Percentiles rank a stretch among this genome's conserved stretches.
Evolutionary conservation across 2,888 invertebrate genomes (phyloP).

Genomic region (Taphrorychus bicolor): DNA sequence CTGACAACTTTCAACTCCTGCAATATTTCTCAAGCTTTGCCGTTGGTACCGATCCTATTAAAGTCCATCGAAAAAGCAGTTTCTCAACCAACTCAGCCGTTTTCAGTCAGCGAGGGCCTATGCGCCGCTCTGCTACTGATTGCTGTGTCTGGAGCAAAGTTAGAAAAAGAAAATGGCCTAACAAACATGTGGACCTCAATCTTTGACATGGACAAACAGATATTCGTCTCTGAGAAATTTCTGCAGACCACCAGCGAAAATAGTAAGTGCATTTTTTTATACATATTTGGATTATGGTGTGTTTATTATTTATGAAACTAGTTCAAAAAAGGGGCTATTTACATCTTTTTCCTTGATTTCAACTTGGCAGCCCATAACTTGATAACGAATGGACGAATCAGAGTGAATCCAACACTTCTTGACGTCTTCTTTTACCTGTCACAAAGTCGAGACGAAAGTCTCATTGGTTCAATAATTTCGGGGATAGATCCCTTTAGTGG

Average conservation of each 20-base stretch:
- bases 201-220: conserved; percentile 77
- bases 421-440: no score
- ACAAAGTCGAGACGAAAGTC: no score
- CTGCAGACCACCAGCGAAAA: conserved; percentile 75
- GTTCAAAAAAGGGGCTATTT: no score
- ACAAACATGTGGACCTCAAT: conserved; percentile 73
- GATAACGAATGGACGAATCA: no score
- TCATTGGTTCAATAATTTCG: no score
- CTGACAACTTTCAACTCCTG: conserved; percentile 68
- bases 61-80: conserved; percentile 78
- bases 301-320: no score
- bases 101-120: conserved; percentile 75
- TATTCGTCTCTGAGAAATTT: conserved; percentile 84
- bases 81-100: conserved; percentile 75
- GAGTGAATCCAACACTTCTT: no score
- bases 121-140: conserved; percentile 73
- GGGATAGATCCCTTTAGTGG: no score
- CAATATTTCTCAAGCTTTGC: conserved; percentile 59
- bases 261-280: conserved; percentile 55
- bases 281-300: no score
- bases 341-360: no score
- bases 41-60: conserved; percentile 69
- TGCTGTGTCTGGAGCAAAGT: conserved; percentile 63
- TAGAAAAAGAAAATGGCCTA: conserved; percentile 61
- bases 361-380: no score